Percentiles rank a stretch among this genome's conserved stretches.
These are phyloP conservation scores for Leptonema lineaticorne DNA, from an alignment of 1,140 invertebrate species.

Conservation along the genomic window DNA sequence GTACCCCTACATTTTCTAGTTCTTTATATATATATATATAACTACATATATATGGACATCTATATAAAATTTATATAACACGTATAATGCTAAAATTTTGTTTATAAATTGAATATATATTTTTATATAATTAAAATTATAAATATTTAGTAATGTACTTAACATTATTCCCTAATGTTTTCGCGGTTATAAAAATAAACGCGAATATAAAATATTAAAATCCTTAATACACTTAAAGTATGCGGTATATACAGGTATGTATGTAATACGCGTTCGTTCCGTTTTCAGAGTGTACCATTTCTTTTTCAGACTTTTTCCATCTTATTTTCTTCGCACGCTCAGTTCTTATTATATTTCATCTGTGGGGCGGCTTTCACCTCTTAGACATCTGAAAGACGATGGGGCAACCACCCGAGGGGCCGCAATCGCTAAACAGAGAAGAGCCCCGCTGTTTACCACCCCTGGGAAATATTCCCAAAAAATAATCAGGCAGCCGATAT, in stretches of 20 bases:
- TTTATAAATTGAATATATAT: no score
- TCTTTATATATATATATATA: neutral
- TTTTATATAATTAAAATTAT: no score
- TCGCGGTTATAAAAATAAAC: no score
- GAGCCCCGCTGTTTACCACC: neutral
- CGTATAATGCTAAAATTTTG: no score
- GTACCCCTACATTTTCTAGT: neutral
- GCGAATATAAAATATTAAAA: no score
- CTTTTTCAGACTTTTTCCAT: conserved; percentile 22
- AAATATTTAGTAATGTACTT: no score
- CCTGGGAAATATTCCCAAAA: neutral
- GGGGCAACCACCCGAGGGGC: neutral
- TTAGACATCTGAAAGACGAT: neutral
- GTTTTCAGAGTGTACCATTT: conserved; percentile 30
- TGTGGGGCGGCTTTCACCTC: neutral
- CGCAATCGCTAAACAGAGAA: neutral
- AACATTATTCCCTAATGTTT: no score
- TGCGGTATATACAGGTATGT: neutral
- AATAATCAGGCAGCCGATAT: no score
- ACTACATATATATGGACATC: neutral
- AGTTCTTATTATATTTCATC: conserved; percentile 40
- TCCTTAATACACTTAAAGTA: no score
- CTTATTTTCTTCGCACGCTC: conserved; percentile 31
- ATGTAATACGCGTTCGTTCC: conserved; percentile 5
- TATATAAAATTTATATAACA: neutral